These are phyloP conservation scores for Xenopus borealis DNA, from an alignment of 2,113 vertebrate genomes.

Conservation along the genomic window DNA sequence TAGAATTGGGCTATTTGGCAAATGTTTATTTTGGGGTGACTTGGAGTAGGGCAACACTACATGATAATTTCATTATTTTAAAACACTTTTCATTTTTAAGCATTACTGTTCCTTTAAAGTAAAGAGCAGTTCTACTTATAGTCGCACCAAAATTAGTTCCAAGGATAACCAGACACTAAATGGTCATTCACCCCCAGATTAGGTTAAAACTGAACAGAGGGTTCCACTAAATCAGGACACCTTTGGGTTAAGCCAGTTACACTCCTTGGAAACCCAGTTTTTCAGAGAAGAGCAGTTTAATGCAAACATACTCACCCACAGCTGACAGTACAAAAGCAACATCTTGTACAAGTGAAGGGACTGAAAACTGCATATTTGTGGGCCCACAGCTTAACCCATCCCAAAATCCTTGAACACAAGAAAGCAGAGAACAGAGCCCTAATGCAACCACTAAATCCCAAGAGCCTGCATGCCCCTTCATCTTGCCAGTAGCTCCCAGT, in stretches of 20 bases:
- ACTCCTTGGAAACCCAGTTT: background rate
- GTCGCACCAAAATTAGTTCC: too few species aligned
- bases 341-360: background rate
- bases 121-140: too few species aligned
- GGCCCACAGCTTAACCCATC: constrained; percentile 1
- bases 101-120: too few species aligned
- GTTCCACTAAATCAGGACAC: background rate
- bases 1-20: too few species aligned
- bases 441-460: background rate
- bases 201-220: background rate
- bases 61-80: too few species aligned
- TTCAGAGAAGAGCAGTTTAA: too few species aligned
- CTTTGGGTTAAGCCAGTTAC: background rate
- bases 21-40: too few species aligned
- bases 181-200: background rate
- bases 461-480: background rate
- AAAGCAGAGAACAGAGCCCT: background rate
- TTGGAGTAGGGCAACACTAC: too few species aligned
- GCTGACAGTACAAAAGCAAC: constrained; percentile 6
- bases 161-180: too few species aligned
- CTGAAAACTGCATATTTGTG: background rate
- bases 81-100: too few species aligned
- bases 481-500: background rate
- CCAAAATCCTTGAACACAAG: constrained; percentile 2
- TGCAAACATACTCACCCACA: constrained; percentile 13